Evolutionary conservation across 2,888 invertebrate species (phyloP).

Genomic region (Mesorhabditis spiculigera): DNA sequence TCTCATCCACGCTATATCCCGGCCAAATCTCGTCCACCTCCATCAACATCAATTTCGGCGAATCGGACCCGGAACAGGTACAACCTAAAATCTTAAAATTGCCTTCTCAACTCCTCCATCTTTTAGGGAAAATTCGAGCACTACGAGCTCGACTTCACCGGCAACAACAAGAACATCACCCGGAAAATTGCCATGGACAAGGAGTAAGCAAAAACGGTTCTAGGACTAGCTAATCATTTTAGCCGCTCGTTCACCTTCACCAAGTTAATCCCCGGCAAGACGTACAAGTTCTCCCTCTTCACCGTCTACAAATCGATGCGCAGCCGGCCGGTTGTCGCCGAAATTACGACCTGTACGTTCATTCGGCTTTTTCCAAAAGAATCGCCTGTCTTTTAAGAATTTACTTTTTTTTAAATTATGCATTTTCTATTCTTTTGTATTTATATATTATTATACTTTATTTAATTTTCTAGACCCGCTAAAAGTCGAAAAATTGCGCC

Average conservation of each 20-base stretch:
- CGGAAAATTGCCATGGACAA: slow-evolving; percentile 47
- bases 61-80: slow-evolving; percentile 50
- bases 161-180: slow-evolving; percentile 51
- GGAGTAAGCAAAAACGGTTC: slow-evolving; percentile 31
- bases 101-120: not conserved
- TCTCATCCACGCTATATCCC: slow-evolving; percentile 53
- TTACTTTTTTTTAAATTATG: too few species aligned
- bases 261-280: slow-evolving; percentile 55
- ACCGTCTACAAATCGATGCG: slow-evolving; percentile 50
- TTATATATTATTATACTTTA: not conserved
- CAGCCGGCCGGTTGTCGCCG: slow-evolving; percentile 46
- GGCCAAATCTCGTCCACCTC: slow-evolving; percentile 55
- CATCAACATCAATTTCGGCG: slow-evolving; percentile 56
- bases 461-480: slow-evolving; percentile 49
- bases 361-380: not conserved
- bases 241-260: slow-evolving; percentile 56
- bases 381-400: too few species aligned
- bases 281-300: slow-evolving; percentile 49
- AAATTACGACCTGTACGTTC: slow-evolving; percentile 51
- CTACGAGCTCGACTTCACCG: slow-evolving; percentile 50
- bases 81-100: not conserved
- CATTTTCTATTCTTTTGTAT: too few species aligned
- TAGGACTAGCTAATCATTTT: not conserved
- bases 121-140: slow-evolving; percentile 40
- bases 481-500: slow-evolving; percentile 51